Evolutionary conservation across 2,113 vertebrate species (phyloP).

Genomic region (human (Homo sapiens)): GRCh38 chr11:47397001-47397500

Average conservation of each 20-base stretch:
- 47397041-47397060: background rate
- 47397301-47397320: background rate
- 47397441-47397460: background rate
- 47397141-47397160: background rate
- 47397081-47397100: background rate
- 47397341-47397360: background rate
- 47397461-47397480: background rate
- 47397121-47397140: background rate
- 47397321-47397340: background rate
- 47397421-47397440: background rate
- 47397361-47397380: background rate
- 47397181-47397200: background rate
- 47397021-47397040: background rate
- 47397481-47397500: background rate
- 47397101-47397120: rapidly evolving
- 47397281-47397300: background rate
- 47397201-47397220: background rate
- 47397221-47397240: constrained; percentile 29
- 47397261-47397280: background rate
- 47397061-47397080: background rate
- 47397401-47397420: background rate
- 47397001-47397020: no score
- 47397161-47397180: constrained; percentile 15
- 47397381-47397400: background rate
- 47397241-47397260: background rate